A percentile compares a stretch with the other conserved stretches of the same genome.
Conservation (phyloP, 2,888 invertebrate genomes). For the Drosophila prostipennis region DNA sequence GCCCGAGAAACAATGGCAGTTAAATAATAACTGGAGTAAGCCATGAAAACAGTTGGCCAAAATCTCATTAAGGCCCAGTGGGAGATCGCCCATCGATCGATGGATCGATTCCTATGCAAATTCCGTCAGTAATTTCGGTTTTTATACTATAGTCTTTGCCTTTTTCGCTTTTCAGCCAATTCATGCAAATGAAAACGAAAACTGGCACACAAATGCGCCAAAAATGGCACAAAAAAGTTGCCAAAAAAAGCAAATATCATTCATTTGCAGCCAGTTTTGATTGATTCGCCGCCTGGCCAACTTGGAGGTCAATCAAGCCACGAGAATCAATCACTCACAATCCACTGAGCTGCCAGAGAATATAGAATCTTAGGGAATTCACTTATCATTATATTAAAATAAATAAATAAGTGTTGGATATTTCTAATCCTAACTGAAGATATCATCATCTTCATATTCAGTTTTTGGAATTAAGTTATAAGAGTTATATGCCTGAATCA, state of each 20-base stretch:
- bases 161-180: slow-evolving; percentile 52
- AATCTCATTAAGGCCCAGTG: slow-evolving; percentile 76
- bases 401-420: no score
- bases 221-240: slow-evolving; percentile 42
- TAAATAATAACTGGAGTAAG: slow-evolving; percentile 73
- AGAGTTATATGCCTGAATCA: neutral
- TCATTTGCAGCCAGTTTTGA: slow-evolving; percentile 65
- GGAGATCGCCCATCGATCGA: slow-evolving; percentile 60
- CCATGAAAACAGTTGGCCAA: slow-evolving; percentile 57
- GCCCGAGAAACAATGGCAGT: slow-evolving; percentile 49
- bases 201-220: slow-evolving; percentile 54
- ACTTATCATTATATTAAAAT: no score
- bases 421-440: no score
- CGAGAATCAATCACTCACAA: slow-evolving; percentile 71
- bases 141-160: slow-evolving; percentile 38
- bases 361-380: neutral
- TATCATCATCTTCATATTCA: no score
- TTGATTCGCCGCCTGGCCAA: slow-evolving; percentile 73
- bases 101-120: slow-evolving; percentile 58
- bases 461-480: neutral
- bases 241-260: slow-evolving; percentile 37
- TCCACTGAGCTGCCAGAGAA: slow-evolving; percentile 3
- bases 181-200: slow-evolving; percentile 79
- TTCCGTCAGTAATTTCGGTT: slow-evolving; percentile 34
- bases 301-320: slow-evolving; percentile 67